Evolutionary conservation across 2,113 vertebrate genomes (phyloP).

Genomic region (Prionailurus bengalensis): DNA sequence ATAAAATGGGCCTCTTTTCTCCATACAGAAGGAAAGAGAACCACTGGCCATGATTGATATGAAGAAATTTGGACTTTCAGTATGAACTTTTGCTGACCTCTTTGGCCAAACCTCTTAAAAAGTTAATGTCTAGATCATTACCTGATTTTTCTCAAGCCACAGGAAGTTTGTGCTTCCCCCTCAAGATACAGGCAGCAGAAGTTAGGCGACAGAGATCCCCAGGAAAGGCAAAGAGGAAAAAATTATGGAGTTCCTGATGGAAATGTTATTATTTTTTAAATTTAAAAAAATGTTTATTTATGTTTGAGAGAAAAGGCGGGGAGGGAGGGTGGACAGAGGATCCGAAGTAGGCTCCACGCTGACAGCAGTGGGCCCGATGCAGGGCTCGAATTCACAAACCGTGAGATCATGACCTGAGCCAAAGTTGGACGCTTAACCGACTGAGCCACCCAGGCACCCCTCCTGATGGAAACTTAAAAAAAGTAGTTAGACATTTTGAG

Average conservation of each 20-base stretch:
- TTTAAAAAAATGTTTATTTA: too few species aligned
- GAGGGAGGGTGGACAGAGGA: too few species aligned
- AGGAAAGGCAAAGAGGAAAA: background rate
- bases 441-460: too few species aligned
- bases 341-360: too few species aligned
- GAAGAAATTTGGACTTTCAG: constrained; percentile 20
- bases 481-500: constrained; percentile 8
- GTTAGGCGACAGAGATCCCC: background rate
- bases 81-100: background rate
- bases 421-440: too few species aligned
- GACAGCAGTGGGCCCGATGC: too few species aligned
- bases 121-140: background rate
- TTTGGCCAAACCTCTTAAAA: background rate
- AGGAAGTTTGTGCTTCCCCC: background rate
- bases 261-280: background rate
- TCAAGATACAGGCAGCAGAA: background rate
- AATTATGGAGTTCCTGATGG: background rate
- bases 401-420: too few species aligned
- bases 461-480: background rate
- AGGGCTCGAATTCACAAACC: too few species aligned
- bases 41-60: background rate
- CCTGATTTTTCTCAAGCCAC: background rate
- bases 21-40: background rate
- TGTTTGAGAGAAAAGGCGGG: too few species aligned
- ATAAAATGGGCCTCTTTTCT: background rate